phyloP scores from a whole-genome alignment of 1,140 invertebrate genomes.

The Brevipalpus yothersi region DNA sequence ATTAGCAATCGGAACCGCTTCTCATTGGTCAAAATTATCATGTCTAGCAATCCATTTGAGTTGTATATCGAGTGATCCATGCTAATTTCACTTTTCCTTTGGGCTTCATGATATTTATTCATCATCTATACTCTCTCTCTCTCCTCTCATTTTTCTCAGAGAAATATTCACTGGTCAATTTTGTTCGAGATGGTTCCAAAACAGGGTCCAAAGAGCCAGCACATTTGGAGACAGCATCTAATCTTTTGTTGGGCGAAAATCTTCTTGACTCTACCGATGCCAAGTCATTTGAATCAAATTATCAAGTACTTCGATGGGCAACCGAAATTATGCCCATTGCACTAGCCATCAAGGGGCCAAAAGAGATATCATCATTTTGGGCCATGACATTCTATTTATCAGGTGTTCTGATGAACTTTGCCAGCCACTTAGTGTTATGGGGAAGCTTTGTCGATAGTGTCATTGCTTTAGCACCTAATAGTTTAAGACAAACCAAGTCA shows the following conservation, averaged over 20 bases:
- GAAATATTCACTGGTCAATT: slow-evolving; percentile 39
- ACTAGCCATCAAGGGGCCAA: slow-evolving; percentile 34
- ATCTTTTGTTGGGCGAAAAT: slow-evolving; percentile 11
- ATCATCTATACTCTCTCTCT: slow-evolving; percentile 22
- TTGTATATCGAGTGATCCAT: no score
- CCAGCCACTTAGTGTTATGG: slow-evolving; percentile 46
- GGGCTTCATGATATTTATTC: slow-evolving; percentile 20
- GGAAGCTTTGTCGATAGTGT: slow-evolving; percentile 48
- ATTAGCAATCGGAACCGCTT: no score
- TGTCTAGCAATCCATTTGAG: no score
- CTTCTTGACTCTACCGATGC: slow-evolving; percentile 2
- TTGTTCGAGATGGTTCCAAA: slow-evolving; percentile 27
- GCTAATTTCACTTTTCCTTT: neutral
- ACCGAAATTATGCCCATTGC: slow-evolving; percentile 63
- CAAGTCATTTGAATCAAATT: slow-evolving; percentile 12
- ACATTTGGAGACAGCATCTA: slow-evolving; percentile 3
- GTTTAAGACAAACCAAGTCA: slow-evolving; percentile 60
- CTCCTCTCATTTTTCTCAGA: slow-evolving; percentile 32
- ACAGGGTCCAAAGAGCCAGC: neutral
- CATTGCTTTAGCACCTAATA: slow-evolving; percentile 61
- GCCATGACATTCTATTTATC: slow-evolving; percentile 59
- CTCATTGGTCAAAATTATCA: no score
- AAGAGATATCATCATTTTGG: slow-evolving; percentile 51
- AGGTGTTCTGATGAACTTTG: slow-evolving; percentile 56
- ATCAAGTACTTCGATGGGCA: slow-evolving; percentile 43